Evolutionary conservation across 2,113 vertebrate species (phyloP), one percentile per base, ranked within the genome.

Genomic region (Vicugna pacos): DNA sequence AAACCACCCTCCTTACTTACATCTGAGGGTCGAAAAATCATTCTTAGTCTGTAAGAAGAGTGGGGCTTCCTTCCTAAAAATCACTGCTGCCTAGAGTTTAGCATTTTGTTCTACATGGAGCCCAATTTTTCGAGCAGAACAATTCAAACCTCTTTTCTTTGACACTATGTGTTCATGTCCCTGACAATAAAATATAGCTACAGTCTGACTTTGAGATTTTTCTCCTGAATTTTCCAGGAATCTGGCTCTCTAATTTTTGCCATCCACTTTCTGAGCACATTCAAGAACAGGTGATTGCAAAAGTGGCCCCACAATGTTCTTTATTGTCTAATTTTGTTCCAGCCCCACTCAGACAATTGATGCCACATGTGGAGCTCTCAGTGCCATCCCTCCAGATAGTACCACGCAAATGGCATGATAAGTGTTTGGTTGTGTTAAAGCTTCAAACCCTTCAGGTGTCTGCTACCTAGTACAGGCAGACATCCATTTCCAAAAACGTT

Each of bases 331-430:
- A 73, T 67, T 85, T 69, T 69, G 42, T 30, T 48, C 30, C 35
- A 3, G 2, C 17, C 3, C 28, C 3, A 0, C 28, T 70, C 12
- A 38, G 35, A n/a, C 12, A 14, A 38, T 0, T 24, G 15, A n/a
- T 0, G 8, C 13, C 0, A 14, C 0, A 2, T 2, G 4, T 28
- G 26, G 14, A 16, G 12, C 32, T 1, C 32, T 1, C 3, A 24
- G 11, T 3, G 0, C 60, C 12, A 11, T 12, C 7, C 16, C 65
- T 58, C 80, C 30, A 20, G 14, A 4, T 2, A 20, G 14, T 6
- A 86, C 22, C 6, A 1, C 3, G 30, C 32, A 90, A 90, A 64
- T 3, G 1, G 26, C 58, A 13, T n/a, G 46, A 28, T 24, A 64
- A 60, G 38, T 9, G 17, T 46, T 6, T 24, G 70, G 28, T 24